Evolutionary conservation across 2,888 invertebrate genomes (phyloP), one percentile per base, ranked within the genome.

Genomic region (Nomada ferruginata): DNA sequence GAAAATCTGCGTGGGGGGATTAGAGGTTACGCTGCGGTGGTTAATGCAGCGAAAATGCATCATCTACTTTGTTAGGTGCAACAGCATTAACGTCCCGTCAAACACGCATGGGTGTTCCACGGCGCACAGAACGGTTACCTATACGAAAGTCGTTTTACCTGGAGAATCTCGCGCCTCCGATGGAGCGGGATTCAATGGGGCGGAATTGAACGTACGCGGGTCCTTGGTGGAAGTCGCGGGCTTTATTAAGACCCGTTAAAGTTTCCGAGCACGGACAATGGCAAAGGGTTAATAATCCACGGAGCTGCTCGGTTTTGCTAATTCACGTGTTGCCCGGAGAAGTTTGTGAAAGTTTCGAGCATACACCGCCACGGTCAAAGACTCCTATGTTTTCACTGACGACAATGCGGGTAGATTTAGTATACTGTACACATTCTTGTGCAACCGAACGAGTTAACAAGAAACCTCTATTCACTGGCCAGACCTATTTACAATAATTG

Each of bases 1-100:
- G 63, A 71, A 79, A 79, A 77, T 76, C 55, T 63, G 64, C 66
- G 65, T 76, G 70, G 68, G 75, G 64, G 64, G 83, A 83, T 85
- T 73, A 79, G 68, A 52, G 61, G 65, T 65, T 76, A 69, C 71
- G 42, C 52, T 61, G 47, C 70, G 72, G 72, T 26, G 57, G 53
- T n/a, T 79, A 75, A 72, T 66, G 60, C 26, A 42, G n/a, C 52
- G 79, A 70, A 73, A 75, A 76, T 57, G 66, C 75, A 70, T 71
- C 52, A 20, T 20, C 26, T 23, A 20, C 50, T 29, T 61, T 75
- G 61, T 68, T 47, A 47, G 42, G 20, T 42, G 72, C 44, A 65
- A 52, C 23, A 57, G 26, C 65, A 57, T 82, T 82, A 82, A 73
- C 65, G 69, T 57, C 59, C 50, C 55, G 65, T 77, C 61, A 59